A percentile compares a stretch with the other conserved stretches of the same genome.
phyloP scores from a whole-genome alignment of 2,888 invertebrate species.

The Saturnia japonica region DNA sequence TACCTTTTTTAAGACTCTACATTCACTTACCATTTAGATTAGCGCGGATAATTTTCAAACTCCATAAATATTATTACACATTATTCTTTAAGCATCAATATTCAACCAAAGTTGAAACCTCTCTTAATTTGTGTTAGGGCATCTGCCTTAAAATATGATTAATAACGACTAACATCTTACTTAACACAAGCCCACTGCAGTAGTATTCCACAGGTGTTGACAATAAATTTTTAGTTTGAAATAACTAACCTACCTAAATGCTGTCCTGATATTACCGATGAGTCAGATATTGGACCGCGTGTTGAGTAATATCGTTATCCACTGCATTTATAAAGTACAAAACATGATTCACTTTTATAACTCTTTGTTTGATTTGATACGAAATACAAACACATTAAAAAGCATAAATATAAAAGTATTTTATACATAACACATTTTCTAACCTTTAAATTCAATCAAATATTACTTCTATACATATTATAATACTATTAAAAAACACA shows the following conservation, averaged over 20 bases:
- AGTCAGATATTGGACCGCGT: background rate
- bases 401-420: background rate
- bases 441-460: background rate
- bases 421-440: background rate
- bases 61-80: background rate
- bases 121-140: background rate
- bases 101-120: background rate
- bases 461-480: too few species aligned
- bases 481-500: too few species aligned
- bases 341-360: background rate
- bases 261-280: background rate
- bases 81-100: background rate
- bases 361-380: background rate
- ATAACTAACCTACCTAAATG: background rate
- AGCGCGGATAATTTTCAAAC: background rate
- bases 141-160: background rate
- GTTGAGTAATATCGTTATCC: constrained; percentile 1
- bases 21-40: too few species aligned
- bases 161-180: background rate
- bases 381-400: background rate
- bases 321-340: background rate
- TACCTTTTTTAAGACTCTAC: background rate
- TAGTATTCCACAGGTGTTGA: background rate
- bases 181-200: background rate
- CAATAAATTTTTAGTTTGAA: background rate